Evolutionary conservation across 2,113 vertebrate species (phyloP).

Genomic region (Myiagra hebetior): DNA sequence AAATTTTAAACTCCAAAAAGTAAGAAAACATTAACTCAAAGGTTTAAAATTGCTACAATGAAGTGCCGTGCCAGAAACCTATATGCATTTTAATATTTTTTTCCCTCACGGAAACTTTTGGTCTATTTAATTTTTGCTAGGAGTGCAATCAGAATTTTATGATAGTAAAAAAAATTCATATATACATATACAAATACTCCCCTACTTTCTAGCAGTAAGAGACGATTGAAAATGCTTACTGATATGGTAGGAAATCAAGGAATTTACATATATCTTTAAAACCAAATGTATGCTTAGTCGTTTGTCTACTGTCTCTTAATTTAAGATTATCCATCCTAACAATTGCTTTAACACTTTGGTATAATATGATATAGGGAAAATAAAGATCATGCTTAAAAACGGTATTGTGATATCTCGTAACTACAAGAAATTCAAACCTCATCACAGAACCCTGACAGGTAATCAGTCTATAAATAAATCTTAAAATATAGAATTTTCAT

Average conservation of each 20-base stretch:
- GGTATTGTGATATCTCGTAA: rapidly evolving
- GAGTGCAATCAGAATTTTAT: neutral
- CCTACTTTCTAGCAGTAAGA: neutral
- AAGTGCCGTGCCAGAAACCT: neutral
- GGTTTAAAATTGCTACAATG: neutral
- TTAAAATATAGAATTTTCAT: neutral
- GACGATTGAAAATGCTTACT: neutral
- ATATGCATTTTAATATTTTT: neutral
- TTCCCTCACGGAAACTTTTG: neutral
- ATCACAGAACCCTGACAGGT: neutral
- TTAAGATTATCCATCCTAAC: neutral
- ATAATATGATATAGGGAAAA: neutral
- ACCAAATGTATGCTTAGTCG: neutral
- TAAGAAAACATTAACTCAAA: neutral
- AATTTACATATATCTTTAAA: neutral
- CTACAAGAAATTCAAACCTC: neutral
- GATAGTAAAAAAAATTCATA: neutral
- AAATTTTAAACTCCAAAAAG: neutral
- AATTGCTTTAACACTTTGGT: neutral
- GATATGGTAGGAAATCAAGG: neutral
- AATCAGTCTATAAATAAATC: neutral
- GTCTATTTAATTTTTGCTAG: neutral
- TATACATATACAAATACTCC: rapidly evolving
- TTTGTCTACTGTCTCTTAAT: neutral
- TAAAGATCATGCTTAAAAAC: neutral